These are phyloP conservation scores for Suillia variegata DNA, from an alignment of 2,888 invertebrate species.

Conservation along the genomic window DNA sequence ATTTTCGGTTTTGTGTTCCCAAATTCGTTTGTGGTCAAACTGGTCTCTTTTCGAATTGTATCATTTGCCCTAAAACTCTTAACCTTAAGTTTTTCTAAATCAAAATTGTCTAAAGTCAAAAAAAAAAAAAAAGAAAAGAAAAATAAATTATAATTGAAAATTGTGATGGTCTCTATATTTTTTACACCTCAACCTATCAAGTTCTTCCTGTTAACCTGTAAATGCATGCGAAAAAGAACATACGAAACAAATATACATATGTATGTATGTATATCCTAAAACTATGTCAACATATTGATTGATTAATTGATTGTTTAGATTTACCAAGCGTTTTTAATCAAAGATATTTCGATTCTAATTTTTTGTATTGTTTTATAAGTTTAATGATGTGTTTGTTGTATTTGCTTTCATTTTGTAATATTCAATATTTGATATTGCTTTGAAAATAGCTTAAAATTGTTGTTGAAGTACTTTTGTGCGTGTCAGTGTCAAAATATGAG, in stretches of 20 bases:
- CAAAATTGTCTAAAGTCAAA: conserved; percentile 11
- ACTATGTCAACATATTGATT: too few species aligned
- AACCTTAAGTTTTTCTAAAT: conserved; percentile 8
- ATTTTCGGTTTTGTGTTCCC: conserved; percentile 33
- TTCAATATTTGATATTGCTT: conserved; percentile 44
- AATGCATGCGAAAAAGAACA: conserved; percentile 3
- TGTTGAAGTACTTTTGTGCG: conserved; percentile 17
- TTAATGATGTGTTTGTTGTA: background rate
- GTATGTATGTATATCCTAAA: too few species aligned
- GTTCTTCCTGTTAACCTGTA: too few species aligned
- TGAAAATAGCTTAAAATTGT: conserved; percentile 14
- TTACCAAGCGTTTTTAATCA: conserved; percentile 62
- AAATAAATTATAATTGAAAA: conserved; percentile 40
- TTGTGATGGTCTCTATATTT: conserved; percentile 57
- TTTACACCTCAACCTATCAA: too few species aligned
- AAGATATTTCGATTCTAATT: conserved; percentile 40
- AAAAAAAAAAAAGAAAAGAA: conserved; percentile 2
- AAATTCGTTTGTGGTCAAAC: too few species aligned
- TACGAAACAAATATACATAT: too few species aligned
- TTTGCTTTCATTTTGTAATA: background rate
- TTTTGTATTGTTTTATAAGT: conserved; percentile 14
- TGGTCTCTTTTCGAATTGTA: conserved; percentile 30
- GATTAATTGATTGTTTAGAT: too few species aligned
- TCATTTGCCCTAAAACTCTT: conserved; percentile 1
- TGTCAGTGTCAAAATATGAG: conserved; percentile 41